A percentile compares a stretch with the other conserved stretches of the same genome.
These are phyloP conservation scores for Reticulitermes lucifugus DNA, from an alignment of 2,888 invertebrate genomes.

Conservation along the genomic window DNA sequence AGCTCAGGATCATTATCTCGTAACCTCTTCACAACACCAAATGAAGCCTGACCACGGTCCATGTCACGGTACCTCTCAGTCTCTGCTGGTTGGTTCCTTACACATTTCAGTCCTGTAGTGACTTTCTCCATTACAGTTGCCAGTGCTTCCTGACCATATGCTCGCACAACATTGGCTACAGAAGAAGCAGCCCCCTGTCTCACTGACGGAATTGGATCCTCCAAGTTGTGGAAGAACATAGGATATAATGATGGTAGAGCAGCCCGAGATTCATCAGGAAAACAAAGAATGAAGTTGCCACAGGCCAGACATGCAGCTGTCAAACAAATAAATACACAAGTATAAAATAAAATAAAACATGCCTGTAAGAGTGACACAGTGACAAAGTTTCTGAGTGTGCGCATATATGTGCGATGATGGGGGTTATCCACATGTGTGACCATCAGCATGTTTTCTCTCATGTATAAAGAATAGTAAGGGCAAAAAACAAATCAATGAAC, in stretches of 20 bases:
- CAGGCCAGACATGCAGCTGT: slow-evolving; percentile 68
- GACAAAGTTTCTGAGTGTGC: too few relatives aligned
- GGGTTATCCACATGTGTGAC: too few relatives aligned
- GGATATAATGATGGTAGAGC: slow-evolving; percentile 63
- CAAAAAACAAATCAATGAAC: too few relatives aligned
- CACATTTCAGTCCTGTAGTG: slow-evolving; percentile 62
- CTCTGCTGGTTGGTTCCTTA: slow-evolving; percentile 63
- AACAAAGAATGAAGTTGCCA: slow-evolving; percentile 67
- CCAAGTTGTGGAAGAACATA: slow-evolving; percentile 63
- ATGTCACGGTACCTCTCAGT: slow-evolving; percentile 61
- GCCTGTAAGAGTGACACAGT: too few relatives aligned
- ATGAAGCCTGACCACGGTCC: slow-evolving; percentile 62
- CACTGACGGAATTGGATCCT: slow-evolving; percentile 67
- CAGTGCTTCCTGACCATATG: slow-evolving; percentile 61
- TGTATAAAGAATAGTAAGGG: too few relatives aligned
- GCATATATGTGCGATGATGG: too few relatives aligned
- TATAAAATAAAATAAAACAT: not conserved
- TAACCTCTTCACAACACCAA: slow-evolving; percentile 64
- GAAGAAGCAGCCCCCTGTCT: slow-evolving; percentile 69
- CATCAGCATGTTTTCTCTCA: too few relatives aligned
- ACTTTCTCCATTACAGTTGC: slow-evolving; percentile 61
- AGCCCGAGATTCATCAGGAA: slow-evolving; percentile 64
- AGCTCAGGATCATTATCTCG: slow-evolving; percentile 65
- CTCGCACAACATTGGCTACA: slow-evolving; percentile 63
- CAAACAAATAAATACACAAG: not conserved